phyloP scores from a whole-genome alignment of 2,888 invertebrate genomes.

The Hemicrepidius hirtus region DNA sequence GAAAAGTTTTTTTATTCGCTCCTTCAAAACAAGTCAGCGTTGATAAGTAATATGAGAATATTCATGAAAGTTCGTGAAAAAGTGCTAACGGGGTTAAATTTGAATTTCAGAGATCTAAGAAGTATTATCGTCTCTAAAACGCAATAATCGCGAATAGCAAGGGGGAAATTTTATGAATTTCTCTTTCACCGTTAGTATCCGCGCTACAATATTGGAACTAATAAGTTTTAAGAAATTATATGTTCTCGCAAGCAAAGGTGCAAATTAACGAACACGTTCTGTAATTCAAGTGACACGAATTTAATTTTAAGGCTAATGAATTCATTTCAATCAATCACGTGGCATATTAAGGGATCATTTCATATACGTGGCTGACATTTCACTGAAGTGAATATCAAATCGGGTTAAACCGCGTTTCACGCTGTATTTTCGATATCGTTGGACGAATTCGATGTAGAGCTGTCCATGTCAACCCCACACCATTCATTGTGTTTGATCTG shows the following conservation, averaged over 20 bases:
- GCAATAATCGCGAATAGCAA: conserved; percentile 6
- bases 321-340: conserved; percentile 43
- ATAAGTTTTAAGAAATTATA: conserved; percentile 22
- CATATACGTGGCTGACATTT: conserved; percentile 36
- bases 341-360: conserved; percentile 33
- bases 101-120: conserved; percentile 1
- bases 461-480: conserved; percentile 33
- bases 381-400: conserved; percentile 35
- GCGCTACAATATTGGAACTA: background rate
- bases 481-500: conserved; percentile 33
- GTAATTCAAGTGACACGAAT: conserved; percentile 35
- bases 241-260: background rate
- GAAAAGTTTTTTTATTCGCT: conserved; percentile 3
- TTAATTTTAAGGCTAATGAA: conserved; percentile 37
- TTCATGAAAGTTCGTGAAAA: background rate
- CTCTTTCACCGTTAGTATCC: background rate
- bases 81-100: background rate
- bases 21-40: background rate
- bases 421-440: background rate
- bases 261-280: conserved; percentile 16
- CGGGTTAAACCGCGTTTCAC: conserved; percentile 16
- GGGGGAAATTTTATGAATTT: conserved; percentile 5
- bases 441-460: conserved; percentile 27
- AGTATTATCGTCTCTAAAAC: background rate
- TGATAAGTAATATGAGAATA: background rate